A percentile compares a stretch with the other conserved stretches of the same genome.
Evolutionary conservation across 2,113 vertebrate genomes (phyloP).

Genomic region (Bubo bubo): DNA sequence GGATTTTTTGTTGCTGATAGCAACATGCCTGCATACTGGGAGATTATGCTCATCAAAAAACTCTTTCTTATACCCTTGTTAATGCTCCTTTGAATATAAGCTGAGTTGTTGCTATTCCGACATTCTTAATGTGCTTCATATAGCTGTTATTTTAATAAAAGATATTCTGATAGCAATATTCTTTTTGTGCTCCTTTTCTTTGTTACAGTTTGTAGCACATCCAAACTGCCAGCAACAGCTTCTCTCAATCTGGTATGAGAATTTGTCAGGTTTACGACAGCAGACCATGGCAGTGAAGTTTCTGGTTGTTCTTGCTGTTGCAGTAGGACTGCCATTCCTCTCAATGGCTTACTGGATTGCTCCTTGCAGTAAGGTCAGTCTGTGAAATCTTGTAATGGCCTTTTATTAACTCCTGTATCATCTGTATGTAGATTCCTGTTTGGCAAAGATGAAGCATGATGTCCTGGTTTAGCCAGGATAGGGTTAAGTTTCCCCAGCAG

Average conservation of each 20-base stretch:
- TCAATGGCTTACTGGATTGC: conserved; percentile 91
- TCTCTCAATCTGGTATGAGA: conserved; percentile 96
- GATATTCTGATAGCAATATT: background rate
- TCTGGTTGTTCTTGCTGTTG: conserved; percentile 89
- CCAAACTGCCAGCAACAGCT: conserved; percentile 97
- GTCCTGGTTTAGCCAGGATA: too few species aligned
- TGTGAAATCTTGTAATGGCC: background rate
- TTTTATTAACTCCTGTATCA: background rate
- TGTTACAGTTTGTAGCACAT: conserved; percentile 91
- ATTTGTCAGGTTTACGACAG: conserved; percentile 88
- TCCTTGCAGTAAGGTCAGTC: conserved; percentile 92
- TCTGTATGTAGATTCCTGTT: background rate
- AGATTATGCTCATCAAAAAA: background rate
- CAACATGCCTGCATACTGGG: background rate
- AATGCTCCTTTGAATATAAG: background rate
- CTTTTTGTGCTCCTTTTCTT: background rate
- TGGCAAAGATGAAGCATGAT: background rate
- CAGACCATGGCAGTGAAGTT: conserved; percentile 90
- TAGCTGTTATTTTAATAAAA: background rate
- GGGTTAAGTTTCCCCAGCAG: too few species aligned
- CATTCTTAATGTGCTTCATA: background rate
- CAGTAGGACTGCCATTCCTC: conserved; percentile 86
- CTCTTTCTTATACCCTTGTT: background rate
- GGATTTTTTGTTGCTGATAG: background rate
- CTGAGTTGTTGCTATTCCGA: background rate